phyloP scores from a whole-genome alignment of 2,797 vertebrate species.

The Pseudochaenichthys georgianus region DNA sequence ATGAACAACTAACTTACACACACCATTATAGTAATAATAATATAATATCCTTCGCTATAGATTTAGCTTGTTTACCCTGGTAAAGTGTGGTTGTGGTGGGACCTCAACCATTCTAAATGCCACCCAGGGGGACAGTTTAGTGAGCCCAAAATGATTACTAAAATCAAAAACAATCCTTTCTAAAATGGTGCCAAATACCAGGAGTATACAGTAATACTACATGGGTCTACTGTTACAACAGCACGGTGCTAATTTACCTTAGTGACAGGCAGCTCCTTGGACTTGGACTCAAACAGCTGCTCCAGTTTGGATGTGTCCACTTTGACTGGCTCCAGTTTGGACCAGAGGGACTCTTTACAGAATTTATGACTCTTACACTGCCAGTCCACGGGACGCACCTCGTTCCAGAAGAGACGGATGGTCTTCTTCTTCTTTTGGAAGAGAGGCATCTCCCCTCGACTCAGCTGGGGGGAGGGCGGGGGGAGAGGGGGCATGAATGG shows the following conservation, averaged over 20 bases:
- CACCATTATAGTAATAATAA: neutral
- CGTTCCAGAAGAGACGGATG: constrained; percentile 98
- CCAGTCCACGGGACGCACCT: constrained; percentile 95
- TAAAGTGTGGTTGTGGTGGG: neutral
- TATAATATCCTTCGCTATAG: neutral
- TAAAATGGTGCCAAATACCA: neutral
- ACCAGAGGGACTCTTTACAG: constrained; percentile 96
- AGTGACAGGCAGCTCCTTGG: constrained; percentile 96
- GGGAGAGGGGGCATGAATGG: constrained; percentile 87
- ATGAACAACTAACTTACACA: neutral
- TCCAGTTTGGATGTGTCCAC: constrained; percentile 97
- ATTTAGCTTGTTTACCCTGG: neutral
- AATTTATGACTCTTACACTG: constrained; percentile 91
- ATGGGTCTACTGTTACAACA: constrained; percentile 15
- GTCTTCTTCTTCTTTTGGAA: constrained; percentile 99
- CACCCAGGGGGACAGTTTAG: neutral
- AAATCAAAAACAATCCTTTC: constrained; percentile 12
- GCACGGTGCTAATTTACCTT: constrained; percentile 86
- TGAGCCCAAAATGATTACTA: neutral
- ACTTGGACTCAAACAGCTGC: constrained; percentile 98
- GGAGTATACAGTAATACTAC: neutral
- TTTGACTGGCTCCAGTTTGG: constrained; percentile 95
- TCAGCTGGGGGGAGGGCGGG: constrained; percentile 90
- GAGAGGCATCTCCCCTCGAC: constrained; percentile 88
- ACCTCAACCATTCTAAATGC: neutral